Conservation (phyloP, 1,140 invertebrate genomes). For the Pissodes strobi region DNA sequence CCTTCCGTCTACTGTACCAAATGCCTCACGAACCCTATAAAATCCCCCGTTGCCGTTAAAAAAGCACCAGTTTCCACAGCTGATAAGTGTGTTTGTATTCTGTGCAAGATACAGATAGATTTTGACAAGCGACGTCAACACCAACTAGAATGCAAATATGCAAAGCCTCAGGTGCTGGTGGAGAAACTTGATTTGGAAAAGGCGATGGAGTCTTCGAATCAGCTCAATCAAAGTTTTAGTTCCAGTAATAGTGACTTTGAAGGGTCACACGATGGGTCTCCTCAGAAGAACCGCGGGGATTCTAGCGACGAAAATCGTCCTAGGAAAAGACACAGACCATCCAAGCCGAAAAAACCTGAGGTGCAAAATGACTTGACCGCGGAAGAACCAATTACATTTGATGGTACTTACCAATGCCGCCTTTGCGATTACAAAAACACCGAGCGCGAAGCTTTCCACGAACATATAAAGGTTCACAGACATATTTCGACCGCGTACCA, state of each 20-base stretch:
- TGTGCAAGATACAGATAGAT: constrained; percentile 38
- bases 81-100: constrained; percentile 35
- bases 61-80: neutral
- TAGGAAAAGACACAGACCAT: constrained; percentile 36
- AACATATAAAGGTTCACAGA: constrained; percentile 62
- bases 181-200: constrained; percentile 22
- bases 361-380: constrained; percentile 36
- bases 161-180: constrained; percentile 30
- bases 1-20: constrained; percentile 21
- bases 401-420: constrained; percentile 60
- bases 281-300: constrained; percentile 19
- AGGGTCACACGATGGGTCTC: constrained; percentile 7
- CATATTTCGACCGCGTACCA: constrained; percentile 64
- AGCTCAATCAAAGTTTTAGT: constrained; percentile 19
- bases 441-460: constrained; percentile 57
- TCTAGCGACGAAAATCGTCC: constrained; percentile 20
- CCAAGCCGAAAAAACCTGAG: constrained; percentile 1
- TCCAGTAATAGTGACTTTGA: constrained; percentile 31
- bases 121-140: constrained; percentile 28
- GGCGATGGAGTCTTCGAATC: neutral
- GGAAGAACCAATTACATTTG: constrained; percentile 47
- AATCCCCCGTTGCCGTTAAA: neutral
- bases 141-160: constrained; percentile 37
- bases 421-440: constrained; percentile 57
- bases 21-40: constrained; percentile 9